Conservation (phyloP, 2,113 vertebrate genomes). For the Cavia aperea region DNA sequence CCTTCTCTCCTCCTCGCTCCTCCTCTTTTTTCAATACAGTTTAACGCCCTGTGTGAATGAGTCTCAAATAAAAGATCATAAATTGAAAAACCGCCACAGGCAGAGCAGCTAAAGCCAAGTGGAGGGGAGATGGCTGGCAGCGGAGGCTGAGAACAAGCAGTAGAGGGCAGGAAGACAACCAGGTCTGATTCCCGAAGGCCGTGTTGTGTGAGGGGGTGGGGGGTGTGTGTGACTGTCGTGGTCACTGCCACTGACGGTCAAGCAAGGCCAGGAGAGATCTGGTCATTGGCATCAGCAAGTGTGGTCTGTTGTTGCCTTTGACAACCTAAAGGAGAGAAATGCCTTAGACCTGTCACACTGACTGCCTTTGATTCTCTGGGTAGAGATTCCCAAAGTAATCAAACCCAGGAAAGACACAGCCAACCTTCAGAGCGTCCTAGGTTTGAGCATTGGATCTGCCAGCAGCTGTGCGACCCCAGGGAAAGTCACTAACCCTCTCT, state of each 20-base stretch:
- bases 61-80: background rate
- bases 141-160: background rate
- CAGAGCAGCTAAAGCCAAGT: background rate
- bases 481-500: background rate
- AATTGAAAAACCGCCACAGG: background rate
- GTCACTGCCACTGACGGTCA: background rate
- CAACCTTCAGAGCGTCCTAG: background rate
- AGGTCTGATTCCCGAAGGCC: background rate
- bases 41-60: background rate
- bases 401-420: background rate
- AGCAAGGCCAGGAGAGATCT: background rate
- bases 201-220: background rate
- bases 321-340: background rate
- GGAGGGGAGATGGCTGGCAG: background rate
- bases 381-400: background rate
- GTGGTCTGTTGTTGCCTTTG: background rate
- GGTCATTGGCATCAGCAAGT: background rate
- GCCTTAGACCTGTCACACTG: background rate
- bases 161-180: background rate
- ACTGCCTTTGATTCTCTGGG: background rate
- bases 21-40: background rate
- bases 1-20: too few relatives aligned
- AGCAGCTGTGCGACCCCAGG: background rate
- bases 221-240: background rate
- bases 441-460: background rate